Percentiles rank a stretch among this genome's conserved stretches.
phyloP scores from a whole-genome alignment of 2,888 invertebrate species.

The Pterobdella sp. region DNA sequence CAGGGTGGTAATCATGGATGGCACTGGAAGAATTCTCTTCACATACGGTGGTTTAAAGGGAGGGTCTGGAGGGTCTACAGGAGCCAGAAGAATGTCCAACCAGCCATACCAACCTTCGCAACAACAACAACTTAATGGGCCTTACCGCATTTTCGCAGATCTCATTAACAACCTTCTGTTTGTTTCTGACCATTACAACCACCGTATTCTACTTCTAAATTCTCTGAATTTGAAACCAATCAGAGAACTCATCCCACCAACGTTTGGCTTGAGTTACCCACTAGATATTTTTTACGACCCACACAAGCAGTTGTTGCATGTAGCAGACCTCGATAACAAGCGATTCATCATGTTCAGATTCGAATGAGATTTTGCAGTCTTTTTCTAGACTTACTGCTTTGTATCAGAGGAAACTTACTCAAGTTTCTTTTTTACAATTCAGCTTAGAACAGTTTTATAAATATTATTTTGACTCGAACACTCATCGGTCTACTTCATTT shows the following conservation, averaged over 20 bases:
- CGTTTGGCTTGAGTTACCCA: conserved; percentile 26
- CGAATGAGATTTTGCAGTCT: neutral
- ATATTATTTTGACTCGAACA: neutral
- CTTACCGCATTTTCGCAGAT: conserved; percentile 20
- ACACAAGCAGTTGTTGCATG: conserved; percentile 21
- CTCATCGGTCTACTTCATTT: too few species aligned
- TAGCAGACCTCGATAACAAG: conserved; percentile 28
- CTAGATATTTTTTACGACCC: conserved; percentile 22
- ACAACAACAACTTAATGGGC: conserved; percentile 25
- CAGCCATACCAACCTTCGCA: neutral
- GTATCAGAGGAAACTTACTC: neutral
- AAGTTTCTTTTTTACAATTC: neutral
- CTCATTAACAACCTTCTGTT: conserved; percentile 27
- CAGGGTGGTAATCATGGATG: conserved; percentile 20
- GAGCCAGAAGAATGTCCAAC: neutral
- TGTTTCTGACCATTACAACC: conserved; percentile 27
- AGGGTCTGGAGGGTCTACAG: conserved; percentile 11
- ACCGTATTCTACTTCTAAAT: conserved; percentile 22
- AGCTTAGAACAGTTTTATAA: neutral
- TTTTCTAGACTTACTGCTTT: neutral
- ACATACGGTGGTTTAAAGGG: conserved; percentile 23
- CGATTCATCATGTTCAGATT: conserved; percentile 24
- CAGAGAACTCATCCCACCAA: conserved; percentile 24
- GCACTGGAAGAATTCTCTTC: conserved; percentile 17
- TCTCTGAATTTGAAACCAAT: conserved; percentile 17